Conservation (phyloP, 1,140 invertebrate genomes). For the Yoshiicerus persimilis region DNA sequence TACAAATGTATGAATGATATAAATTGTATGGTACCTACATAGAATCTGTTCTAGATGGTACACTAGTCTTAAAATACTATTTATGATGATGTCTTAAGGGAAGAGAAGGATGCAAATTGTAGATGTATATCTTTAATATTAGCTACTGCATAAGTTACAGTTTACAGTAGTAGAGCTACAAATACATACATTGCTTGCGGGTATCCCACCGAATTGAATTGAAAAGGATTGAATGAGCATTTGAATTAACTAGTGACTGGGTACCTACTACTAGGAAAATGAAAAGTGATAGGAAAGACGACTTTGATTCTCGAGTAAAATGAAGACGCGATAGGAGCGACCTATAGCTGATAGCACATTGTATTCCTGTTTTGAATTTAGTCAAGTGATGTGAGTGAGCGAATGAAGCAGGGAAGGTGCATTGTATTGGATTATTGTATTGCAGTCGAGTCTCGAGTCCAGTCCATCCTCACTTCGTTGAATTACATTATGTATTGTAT, state of each 20-base stretch:
- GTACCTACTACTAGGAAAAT: background rate
- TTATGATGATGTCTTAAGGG: background rate
- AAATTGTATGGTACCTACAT: background rate
- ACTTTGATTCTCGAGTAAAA: background rate
- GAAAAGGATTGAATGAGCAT: background rate
- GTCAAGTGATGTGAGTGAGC: background rate
- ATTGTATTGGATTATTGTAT: background rate
- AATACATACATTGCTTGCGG: background rate
- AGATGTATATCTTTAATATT: background rate
- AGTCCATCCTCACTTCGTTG: background rate
- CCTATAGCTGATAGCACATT: constrained; percentile 13
- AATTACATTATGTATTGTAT: background rate
- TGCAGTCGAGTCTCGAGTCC: background rate
- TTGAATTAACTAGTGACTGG: too few relatives aligned
- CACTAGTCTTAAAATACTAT: background rate
- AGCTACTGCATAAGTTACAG: background rate
- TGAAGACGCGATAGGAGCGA: background rate
- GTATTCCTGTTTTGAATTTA: background rate
- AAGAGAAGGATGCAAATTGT: background rate
- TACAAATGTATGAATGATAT: background rate
- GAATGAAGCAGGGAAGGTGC: background rate
- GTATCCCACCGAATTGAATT: background rate
- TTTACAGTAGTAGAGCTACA: background rate
- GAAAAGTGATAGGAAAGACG: background rate
- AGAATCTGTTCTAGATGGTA: background rate